A percentile compares a stretch with the other conserved stretches of the same genome.
These are phyloP conservation scores for Melanerpes formicivorus DNA, from an alignment of 2,113 vertebrate genomes.

Conservation along the genomic window DNA sequence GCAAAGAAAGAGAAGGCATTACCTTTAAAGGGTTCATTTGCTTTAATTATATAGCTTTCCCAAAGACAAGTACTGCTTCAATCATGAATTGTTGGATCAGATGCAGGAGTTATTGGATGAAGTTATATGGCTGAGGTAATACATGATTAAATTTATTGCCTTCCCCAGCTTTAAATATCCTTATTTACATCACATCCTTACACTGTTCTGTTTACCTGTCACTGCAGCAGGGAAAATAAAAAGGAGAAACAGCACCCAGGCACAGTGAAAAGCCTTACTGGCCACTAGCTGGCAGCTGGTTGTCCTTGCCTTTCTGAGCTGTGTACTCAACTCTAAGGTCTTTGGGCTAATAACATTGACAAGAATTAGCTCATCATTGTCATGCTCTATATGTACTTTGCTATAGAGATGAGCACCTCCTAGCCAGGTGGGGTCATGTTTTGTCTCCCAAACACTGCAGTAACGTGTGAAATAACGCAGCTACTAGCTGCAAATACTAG, in stretches of 20 bases:
- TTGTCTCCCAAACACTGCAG: neutral
- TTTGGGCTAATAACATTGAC: neutral
- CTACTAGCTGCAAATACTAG: neutral
- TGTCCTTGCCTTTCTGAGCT: neutral
- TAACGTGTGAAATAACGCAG: neutral
- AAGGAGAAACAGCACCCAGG: neutral
- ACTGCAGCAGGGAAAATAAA: neutral
- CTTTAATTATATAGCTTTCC: conserved; percentile 43
- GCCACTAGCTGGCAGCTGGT: neutral
- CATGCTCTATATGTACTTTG: neutral
- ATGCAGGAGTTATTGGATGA: conserved; percentile 15
- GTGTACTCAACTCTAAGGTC: neutral
- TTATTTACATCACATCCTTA: conserved; percentile 2
- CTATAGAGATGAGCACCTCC: neutral
- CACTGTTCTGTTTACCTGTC: neutral
- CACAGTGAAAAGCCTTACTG: neutral
- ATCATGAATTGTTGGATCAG: conserved; percentile 10
- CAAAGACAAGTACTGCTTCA: conserved; percentile 13
- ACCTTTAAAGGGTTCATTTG: conserved; percentile 12
- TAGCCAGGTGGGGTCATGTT: accelerated
- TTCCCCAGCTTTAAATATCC: neutral
- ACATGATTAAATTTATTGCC: neutral
- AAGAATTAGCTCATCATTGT: neutral
- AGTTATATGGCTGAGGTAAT: conserved; percentile 22
- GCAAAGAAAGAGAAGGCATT: neutral